These are phyloP conservation scores for Nomada fucata DNA, from an alignment of 2,888 invertebrate genomes.

Conservation along the genomic window DNA sequence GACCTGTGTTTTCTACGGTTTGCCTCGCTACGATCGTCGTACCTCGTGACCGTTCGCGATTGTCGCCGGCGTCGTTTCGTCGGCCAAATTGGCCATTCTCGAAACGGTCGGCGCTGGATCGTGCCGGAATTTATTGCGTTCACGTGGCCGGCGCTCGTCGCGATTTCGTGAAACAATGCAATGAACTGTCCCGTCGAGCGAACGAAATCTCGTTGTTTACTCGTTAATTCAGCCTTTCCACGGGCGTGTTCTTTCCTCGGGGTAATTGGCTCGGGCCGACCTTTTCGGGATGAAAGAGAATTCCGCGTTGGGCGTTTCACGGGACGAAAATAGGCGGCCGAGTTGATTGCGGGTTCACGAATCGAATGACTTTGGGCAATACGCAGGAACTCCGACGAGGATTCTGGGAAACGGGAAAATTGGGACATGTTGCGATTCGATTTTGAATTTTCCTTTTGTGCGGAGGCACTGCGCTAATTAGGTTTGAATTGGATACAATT, in stretches of 20 bases:
- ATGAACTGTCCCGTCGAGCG: constrained; percentile 29
- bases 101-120: constrained; percentile 51
- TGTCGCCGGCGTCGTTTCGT: constrained; percentile 44
- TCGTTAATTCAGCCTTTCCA: constrained; percentile 30
- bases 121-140: constrained; percentile 52
- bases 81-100: constrained; percentile 54
- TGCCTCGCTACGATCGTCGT: constrained; percentile 18
- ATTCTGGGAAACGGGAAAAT: not conserved
- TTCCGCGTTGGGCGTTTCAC: not conserved
- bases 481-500: too few relatives aligned
- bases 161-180: constrained; percentile 53
- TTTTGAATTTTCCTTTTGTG: not conserved
- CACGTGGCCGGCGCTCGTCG: constrained; percentile 46
- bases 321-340: not conserved
- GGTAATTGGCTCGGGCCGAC: constrained; percentile 42
- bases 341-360: not conserved
- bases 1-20: not conserved
- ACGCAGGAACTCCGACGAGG: not conserved
- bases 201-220: constrained; percentile 39
- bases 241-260: constrained; percentile 32
- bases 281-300: constrained; percentile 1
- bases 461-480: not conserved
- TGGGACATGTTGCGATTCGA: not conserved
- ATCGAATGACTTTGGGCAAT: not conserved
- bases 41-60: constrained; percentile 32